Evolutionary conservation across 2,113 vertebrate species (phyloP), one percentile per base, ranked within the genome.

Genomic region (Ctenodactylus gundi): DNA sequence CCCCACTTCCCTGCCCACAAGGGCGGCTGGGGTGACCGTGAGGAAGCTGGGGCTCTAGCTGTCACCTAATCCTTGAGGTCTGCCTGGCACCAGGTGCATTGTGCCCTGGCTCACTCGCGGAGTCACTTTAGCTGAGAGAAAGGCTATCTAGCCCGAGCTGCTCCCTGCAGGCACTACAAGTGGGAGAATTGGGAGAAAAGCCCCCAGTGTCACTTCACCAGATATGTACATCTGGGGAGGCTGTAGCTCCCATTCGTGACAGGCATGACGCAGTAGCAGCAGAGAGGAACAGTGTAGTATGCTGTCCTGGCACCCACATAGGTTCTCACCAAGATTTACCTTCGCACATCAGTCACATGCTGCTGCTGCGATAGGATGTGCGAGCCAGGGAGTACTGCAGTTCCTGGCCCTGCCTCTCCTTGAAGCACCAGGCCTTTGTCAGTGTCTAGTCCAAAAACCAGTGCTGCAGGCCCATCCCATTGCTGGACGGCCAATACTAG

Each of bases 121-220:
- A 9, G 21, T 15, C 46, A 46, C 46, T 34, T 21, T 31, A 29
- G 53, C 23, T 14, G 12, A 78, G 34, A 78, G 51, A 34, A 77
- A 5, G 11, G 3, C 2, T 17, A 13, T 36, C 31, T 23, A 27
- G 21, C n/a, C 57, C 14, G 14, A 29, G 7, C 53, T 2, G 2
- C 23, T 57, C 23, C 51, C n/a, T 13, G 53, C 4, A 27, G 13
- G 53, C 1, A 29, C 76, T 39, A 6, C 23, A 58, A 1, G 21
- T 36, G 3, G 8, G 41, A 41, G 14, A 29, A 58, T 58, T 14
- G 3, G 76, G 23, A 27, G 25, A 15, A 58, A 29, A 80, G 23
- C 11, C 53, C 12, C 10, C 2, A 8, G 57, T 58, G 13, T 57
- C 53, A 29, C 53, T 23, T 13, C 23, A 25, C n/a, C 76, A 58